Percentiles rank a stretch among this genome's conserved stretches.
These are phyloP conservation scores for Thamnophis elegans DNA, from an alignment of 2,797 vertebrate genomes.

Conservation along the genomic window DNA sequence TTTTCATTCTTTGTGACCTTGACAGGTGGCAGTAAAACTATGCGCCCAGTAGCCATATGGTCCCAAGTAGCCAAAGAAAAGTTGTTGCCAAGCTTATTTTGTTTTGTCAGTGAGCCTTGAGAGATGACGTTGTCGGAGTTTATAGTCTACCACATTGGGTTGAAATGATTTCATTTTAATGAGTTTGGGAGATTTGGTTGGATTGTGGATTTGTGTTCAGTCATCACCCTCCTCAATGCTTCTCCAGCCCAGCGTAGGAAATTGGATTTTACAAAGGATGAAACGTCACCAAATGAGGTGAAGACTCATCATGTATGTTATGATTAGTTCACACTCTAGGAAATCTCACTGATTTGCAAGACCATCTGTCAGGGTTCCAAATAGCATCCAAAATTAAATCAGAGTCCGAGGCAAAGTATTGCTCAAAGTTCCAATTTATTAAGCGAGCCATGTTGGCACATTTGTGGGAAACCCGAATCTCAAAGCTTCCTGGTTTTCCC, in stretches of 20 bases:
- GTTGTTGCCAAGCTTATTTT: not conserved
- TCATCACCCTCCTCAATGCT: not conserved
- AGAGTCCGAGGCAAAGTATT: too few relatives aligned
- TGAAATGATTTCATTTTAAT: not conserved
- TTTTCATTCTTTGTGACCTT: not conserved
- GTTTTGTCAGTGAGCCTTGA: not conserved
- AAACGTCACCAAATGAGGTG: not conserved
- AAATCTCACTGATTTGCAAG: too few relatives aligned
- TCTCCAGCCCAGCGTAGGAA: not conserved
- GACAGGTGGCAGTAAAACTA: not conserved
- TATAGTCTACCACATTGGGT: not conserved
- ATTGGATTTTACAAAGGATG: not conserved
- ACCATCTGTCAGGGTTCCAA: too few relatives aligned
- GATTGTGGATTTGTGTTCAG: not conserved
- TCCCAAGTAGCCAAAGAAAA: not conserved
- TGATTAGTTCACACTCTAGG: too few relatives aligned
- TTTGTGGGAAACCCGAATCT: too few relatives aligned
- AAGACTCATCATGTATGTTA: not conserved
- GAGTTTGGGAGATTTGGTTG: not conserved
- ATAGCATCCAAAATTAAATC: too few relatives aligned
- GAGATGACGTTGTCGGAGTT: not conserved
- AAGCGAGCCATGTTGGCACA: too few relatives aligned
- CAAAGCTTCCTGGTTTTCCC: too few relatives aligned
- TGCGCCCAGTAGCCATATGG: not conserved
- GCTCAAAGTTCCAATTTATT: too few relatives aligned